Conservation (phyloP, 2,888 invertebrate genomes). For the Catocala sponsa region DNA sequence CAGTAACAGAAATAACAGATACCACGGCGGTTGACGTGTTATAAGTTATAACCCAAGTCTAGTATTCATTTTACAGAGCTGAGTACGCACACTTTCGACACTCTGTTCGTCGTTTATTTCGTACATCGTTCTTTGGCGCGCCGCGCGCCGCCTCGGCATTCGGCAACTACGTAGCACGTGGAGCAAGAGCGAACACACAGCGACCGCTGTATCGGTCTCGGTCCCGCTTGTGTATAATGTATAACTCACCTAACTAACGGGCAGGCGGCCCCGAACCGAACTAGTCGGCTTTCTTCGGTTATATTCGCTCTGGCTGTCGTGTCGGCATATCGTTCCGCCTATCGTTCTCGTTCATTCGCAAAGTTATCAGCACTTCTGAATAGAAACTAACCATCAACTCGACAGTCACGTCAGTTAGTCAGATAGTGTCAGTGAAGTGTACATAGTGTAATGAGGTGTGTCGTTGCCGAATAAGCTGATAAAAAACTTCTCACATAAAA, state of each 20-base stretch:
- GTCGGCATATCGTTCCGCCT: slow-evolving; percentile 40
- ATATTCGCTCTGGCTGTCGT: slow-evolving; percentile 47
- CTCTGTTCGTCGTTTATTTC: not conserved
- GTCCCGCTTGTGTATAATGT: slow-evolving; percentile 16
- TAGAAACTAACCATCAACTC: slow-evolving; percentile 45
- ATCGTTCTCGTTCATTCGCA: slow-evolving; percentile 57
- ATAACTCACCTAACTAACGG: slow-evolving; percentile 15
- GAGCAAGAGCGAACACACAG: slow-evolving; percentile 1
- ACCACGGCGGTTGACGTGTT: no score
- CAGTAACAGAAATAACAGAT: no score
- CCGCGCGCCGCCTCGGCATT: no score
- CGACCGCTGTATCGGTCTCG: slow-evolving; percentile 1
- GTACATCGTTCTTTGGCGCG: slow-evolving; percentile 1
- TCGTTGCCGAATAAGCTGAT: slow-evolving; percentile 54
- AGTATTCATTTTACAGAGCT: not conserved
- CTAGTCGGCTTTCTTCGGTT: slow-evolving; percentile 55
- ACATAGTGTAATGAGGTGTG: slow-evolving; percentile 53
- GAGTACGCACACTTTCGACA: not conserved
- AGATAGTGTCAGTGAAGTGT: slow-evolving; percentile 52
- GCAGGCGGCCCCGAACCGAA: slow-evolving; percentile 14
- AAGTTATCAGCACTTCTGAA: slow-evolving; percentile 33
- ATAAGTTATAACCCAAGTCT: no score
- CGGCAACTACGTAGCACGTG: slow-evolving; percentile 18
- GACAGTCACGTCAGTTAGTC: slow-evolving; percentile 39
- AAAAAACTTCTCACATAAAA: slow-evolving; percentile 57